Evolutionary conservation across 2,113 vertebrate species (phyloP), one percentile per base, ranked within the genome.

Genomic region (Zingel zingel): DNA sequence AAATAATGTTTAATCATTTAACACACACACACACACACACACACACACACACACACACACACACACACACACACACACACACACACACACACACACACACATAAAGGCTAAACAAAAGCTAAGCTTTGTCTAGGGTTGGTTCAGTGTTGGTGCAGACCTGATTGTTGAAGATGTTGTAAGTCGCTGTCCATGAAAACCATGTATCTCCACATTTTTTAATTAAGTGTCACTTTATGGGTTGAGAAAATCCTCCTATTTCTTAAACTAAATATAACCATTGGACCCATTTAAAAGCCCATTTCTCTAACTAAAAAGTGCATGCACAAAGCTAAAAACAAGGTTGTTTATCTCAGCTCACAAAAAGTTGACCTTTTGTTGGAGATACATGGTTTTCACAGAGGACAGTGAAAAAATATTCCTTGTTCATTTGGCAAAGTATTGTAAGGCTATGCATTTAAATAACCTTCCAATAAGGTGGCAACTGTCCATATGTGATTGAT

Each of bases 1-100:
- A 61, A 75, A 64, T 23, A 11, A 77, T 10, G 18, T 30, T 57
- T 51, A 36, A 69, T 57, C 68, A 50, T 54, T 79, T 1, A 51
- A 71, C 2, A 33, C 13, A 58, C 27, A 33, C 25, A 36, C 9
- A 19, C 18, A 74, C 43, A 51, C 4, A 39, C 53, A 74, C 43
- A 25, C 63, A 65, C 14, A 16, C 43, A 65, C 7, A 65, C 39
- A 47, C 14, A 27, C 23, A 66, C 1, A 25, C 13, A 58, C 23
- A 18, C 12, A 27, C 19, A 10, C 8, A 12, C 5, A 71, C 2
- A 33, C 13, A 58, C 27, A 47, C 14, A 27, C 23, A 66, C 1
- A 25, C 13, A 58, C 23, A 18, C 12, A 27, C 19, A 10, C 8
- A 12, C 5, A 71, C 2, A 33, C 13, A 58, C 27, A 67, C 3